Evolutionary conservation across 92 coral and sea anemone species (phyloP), one percentile per base, ranked within the genome.

Genomic region (Isaurus tuberculatus): DNA sequence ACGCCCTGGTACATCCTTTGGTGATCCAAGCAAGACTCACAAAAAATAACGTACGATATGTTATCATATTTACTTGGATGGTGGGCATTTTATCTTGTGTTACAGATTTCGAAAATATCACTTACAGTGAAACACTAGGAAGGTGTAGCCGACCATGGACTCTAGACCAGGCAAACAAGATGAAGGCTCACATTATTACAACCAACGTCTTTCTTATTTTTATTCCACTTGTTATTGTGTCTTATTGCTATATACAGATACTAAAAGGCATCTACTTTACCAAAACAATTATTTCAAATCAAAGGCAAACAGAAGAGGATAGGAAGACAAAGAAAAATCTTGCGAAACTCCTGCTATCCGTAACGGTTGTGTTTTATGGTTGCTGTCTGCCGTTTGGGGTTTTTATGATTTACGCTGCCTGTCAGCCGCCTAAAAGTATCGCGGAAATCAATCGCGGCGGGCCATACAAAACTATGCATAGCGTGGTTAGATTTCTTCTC

Each of bases 381-480:
- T 88, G 91, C 25, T 88, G 73, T 49, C 58, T 84, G 48, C 91
- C 91, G 26, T 88, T 88, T 49, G 63, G 88, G 16, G 46, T 83
- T 9, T 88, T 60, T 55, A 81, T 88, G 72, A 83, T 30, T 14
- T 68, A 81, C 44, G 40, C 83, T 0, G 74, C 73, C 11, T 83
- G 20, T 3, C 4, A 25, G 15, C 58, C 77, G 9, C n/a, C 74
- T 19, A 48, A 49, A 15, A 15, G n/a, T 10, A n/a, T 43, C 13
- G 27, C 6, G 22, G 67, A 75, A 17, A 71, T 57, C n/a, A n/a
- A 19, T 4, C 15, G 27, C 19, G 27, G 65, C n/a, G 70, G 40
- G 2, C 33, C 28, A 5, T 20, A 75, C 55, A 65, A 84, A 16
- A 84, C 33, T 13, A 43, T 79, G 0, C 91, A 88, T 65, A 65